Conservation (phyloP, 1,140 invertebrate genomes). For the Neodiprion lecontei region DNA sequence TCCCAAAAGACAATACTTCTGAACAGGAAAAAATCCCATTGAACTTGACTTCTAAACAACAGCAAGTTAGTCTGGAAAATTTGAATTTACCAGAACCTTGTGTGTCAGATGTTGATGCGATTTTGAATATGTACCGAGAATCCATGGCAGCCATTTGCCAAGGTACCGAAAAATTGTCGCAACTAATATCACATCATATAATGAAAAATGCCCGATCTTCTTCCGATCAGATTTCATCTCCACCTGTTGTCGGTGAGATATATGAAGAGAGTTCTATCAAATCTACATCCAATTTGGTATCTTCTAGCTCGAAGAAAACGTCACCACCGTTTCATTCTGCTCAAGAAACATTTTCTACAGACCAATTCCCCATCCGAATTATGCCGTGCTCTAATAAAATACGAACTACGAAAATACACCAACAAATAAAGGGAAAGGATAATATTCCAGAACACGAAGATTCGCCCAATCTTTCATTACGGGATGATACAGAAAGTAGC, state of each 20-base stretch:
- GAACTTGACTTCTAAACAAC: not conserved
- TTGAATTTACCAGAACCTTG: slow-evolving; percentile 22
- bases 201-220: slow-evolving; percentile 1
- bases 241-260: not conserved
- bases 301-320: no score
- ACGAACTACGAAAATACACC: not conserved
- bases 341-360: not conserved
- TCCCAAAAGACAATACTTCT: not conserved
- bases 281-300: not conserved
- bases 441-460: not conserved
- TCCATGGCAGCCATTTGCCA: slow-evolving; percentile 22
- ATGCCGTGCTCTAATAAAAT: not conserved
- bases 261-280: not conserved
- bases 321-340: not conserved
- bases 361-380: not conserved
- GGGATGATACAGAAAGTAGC: not conserved
- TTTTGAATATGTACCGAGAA: slow-evolving; percentile 21
- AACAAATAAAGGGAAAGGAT: not conserved
- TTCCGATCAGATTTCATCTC: not conserved
- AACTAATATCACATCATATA: slow-evolving; percentile 17
- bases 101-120: slow-evolving; percentile 22
- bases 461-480: not conserved
- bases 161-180: slow-evolving; percentile 18
- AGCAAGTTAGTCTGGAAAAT: slow-evolving; percentile 1
- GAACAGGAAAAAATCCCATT: not conserved